Conservation (phyloP, 2,888 invertebrate genomes). For the Drosophila koepferae region DNA sequence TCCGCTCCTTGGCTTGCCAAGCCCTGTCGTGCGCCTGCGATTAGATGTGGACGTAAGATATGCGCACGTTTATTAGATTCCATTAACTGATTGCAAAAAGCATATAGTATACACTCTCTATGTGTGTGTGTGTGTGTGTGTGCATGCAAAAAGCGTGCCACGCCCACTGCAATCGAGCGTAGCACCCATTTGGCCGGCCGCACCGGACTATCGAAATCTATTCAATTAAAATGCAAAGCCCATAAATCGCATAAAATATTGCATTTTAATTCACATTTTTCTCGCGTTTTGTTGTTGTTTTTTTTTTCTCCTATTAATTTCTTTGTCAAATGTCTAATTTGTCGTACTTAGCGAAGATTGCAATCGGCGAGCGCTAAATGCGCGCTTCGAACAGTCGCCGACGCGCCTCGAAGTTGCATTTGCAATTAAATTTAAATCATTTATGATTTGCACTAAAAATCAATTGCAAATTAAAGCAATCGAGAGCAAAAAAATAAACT, state of each 20-base stretch:
- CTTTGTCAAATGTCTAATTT: conserved; percentile 40
- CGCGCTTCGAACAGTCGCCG: background rate
- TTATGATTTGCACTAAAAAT: conserved; percentile 42
- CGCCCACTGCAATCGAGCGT: conserved; percentile 50
- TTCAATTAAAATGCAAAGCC: conserved; percentile 68
- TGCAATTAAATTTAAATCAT: conserved; percentile 19
- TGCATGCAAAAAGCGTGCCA: conserved; percentile 42
- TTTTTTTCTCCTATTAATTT: background rate
- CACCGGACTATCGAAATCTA: conserved; percentile 67
- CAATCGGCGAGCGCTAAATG: conserved; percentile 15
- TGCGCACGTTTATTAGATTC: conserved; percentile 78
- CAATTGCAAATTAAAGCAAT: conserved; percentile 51
- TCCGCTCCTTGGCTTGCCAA: conserved; percentile 16
- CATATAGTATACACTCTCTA: conserved; percentile 29
- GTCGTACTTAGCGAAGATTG: conserved; percentile 39
- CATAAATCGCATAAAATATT: conserved; percentile 70
- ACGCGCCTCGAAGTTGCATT: background rate
- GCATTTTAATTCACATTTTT: conserved; percentile 56
- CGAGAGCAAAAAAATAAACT: conserved; percentile 1
- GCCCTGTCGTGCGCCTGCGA: conserved; percentile 60
- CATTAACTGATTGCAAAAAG: conserved; percentile 76
- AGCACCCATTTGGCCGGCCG: conserved; percentile 13
- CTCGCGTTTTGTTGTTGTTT: background rate
- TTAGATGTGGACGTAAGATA: conserved; percentile 76
- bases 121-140: conserved; percentile 16